A percentile compares a stretch with the other conserved stretches of the same genome.
These are phyloP conservation scores for Temnothorax ravouxi DNA, from an alignment of 2,888 invertebrate species.

Conservation along the genomic window DNA sequence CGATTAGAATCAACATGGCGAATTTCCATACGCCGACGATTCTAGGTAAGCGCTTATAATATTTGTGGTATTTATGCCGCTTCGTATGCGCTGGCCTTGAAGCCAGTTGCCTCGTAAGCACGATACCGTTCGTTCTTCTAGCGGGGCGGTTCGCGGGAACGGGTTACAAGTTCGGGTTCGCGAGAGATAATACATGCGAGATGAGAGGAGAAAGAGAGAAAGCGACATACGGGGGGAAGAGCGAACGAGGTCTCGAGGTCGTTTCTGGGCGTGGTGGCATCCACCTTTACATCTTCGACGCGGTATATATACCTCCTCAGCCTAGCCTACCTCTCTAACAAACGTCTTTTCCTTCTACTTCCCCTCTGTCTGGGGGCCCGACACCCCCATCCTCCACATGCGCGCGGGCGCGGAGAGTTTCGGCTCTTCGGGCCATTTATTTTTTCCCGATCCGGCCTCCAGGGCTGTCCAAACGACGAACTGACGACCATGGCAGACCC, in stretches of 20 bases:
- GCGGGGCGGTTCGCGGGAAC: conserved; percentile 34
- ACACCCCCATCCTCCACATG: conserved; percentile 57
- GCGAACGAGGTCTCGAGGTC: conserved; percentile 80
- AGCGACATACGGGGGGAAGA: conserved; percentile 46
- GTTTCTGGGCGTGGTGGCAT: conserved; percentile 83
- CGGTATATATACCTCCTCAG: conserved; percentile 59
- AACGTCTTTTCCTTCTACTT: conserved; percentile 69
- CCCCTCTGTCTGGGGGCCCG: conserved; percentile 53
- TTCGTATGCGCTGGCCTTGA: conserved; percentile 50
- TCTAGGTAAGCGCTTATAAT: neutral
- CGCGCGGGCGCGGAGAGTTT: conserved; percentile 72
- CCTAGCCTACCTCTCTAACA: conserved; percentile 55
- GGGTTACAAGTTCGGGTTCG: conserved; percentile 63
- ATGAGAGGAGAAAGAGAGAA: conserved; percentile 48
- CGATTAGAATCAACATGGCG: neutral
- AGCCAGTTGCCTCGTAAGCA: conserved; percentile 54
- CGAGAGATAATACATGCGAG: conserved; percentile 73
- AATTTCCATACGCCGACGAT: neutral
- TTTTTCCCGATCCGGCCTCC: conserved; percentile 78
- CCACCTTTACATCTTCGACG: conserved; percentile 77
- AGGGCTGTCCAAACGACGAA: conserved; percentile 80
- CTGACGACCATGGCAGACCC: conserved; percentile 74
- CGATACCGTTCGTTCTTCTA: conserved; percentile 53
- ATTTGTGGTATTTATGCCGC: neutral
- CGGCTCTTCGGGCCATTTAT: conserved; percentile 80